These are phyloP conservation scores for Ciona savignyi DNA, from an alignment of 23 tunicate species.

Conservation along the genomic window DNA sequence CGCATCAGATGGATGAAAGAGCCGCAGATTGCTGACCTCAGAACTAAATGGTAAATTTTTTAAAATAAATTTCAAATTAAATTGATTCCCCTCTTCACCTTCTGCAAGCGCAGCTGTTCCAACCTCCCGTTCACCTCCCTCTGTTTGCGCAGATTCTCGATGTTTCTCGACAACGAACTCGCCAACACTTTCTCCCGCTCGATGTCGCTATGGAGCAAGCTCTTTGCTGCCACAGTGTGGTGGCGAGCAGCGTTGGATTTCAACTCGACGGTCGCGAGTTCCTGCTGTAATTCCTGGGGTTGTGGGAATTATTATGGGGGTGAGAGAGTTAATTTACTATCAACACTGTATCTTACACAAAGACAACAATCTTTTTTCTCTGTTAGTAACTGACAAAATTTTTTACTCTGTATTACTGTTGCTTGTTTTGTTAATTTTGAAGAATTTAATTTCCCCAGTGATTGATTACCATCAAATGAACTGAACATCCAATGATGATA, in stretches of 20 bases:
- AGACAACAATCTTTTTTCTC: no score
- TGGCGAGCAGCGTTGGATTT: constrained; percentile 42
- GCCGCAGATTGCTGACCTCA: no score
- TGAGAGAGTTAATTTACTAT: no score
- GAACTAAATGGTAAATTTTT: neutral
- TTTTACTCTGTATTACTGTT: no score
- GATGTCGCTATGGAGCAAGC: constrained; percentile 55
- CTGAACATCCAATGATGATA: no score
- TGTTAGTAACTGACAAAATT: no score
- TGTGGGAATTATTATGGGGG: no score
- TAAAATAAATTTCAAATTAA: neutral
- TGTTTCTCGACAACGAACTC: constrained; percentile 39
- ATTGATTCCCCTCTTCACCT: constrained; percentile 11
- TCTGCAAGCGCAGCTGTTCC: constrained; percentile 4
- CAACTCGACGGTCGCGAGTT: constrained; percentile 45
- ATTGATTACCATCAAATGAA: no score
- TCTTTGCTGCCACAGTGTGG: constrained; percentile 38
- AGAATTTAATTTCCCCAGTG: no score
- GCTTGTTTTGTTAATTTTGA: no score
- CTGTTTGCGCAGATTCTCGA: constrained; percentile 33
- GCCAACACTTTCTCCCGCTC: constrained; percentile 70
- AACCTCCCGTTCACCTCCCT: constrained; percentile 31
- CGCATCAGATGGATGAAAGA: no score
- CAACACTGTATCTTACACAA: no score
- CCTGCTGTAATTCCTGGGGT: constrained; percentile 44